Conservation (phyloP, 2,797 vertebrate species). For the Brotogeris chrysoptera region DNA sequence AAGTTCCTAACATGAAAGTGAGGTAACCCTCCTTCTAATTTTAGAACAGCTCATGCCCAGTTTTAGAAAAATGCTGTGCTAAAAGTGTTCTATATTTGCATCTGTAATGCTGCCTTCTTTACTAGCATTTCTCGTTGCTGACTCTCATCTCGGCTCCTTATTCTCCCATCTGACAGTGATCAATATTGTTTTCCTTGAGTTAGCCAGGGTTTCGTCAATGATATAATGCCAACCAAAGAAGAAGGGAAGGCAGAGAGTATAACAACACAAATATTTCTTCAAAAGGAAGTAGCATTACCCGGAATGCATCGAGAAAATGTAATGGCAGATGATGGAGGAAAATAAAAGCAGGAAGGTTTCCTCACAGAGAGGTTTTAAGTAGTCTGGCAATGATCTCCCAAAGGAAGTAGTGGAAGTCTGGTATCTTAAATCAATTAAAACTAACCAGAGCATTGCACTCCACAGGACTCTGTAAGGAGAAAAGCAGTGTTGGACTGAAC, state of each 20-base stretch:
- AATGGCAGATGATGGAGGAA: conserved; percentile 24
- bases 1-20: background rate
- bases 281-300: background rate
- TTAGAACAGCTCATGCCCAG: background rate
- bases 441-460: conserved; percentile 8
- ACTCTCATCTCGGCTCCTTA: background rate
- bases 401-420: conserved; percentile 57
- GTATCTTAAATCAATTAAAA: conserved; percentile 61
- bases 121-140: background rate
- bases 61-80: background rate
- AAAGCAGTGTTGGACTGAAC: background rate
- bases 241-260: background rate
- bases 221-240: background rate
- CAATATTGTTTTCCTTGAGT: background rate
- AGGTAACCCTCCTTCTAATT: conserved; percentile 14
- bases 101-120: background rate
- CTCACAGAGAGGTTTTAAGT: conserved; percentile 25
- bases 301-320: background rate
- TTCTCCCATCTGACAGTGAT: background rate
- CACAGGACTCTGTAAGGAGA: background rate
- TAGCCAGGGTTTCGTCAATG: background rate
- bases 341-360: conserved; percentile 18
- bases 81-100: background rate
- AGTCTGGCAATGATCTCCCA: conserved; percentile 47
- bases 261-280: background rate